Conservation (phyloP, 2,888 invertebrate genomes). For the Nephrotoma appendiculata region DNA sequence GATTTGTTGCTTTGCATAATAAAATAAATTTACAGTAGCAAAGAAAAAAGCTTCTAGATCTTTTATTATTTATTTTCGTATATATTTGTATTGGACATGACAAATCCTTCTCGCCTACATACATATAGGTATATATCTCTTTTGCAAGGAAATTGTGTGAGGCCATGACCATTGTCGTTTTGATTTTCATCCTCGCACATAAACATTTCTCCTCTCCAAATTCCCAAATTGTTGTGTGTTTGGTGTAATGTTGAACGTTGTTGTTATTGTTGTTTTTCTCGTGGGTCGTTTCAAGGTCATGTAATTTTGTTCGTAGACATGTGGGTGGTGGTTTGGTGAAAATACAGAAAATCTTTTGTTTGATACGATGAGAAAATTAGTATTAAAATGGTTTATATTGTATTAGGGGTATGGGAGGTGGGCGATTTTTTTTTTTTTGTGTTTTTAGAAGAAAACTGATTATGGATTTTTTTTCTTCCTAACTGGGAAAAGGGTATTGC, state of each 20-base stretch:
- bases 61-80: not conserved
- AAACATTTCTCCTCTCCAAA: not conserved
- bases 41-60: not conserved
- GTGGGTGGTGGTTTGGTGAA: not conserved
- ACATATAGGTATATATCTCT: not conserved
- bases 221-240: not conserved
- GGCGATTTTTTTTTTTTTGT: not conserved
- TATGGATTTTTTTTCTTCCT: not conserved
- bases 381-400: not conserved
- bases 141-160: not conserved
- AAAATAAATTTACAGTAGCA: not conserved
- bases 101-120: not conserved
- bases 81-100: not conserved
- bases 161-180: not conserved
- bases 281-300: not conserved
- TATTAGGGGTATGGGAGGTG: not conserved
- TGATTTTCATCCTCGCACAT: not conserved
- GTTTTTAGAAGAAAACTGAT: not conserved
- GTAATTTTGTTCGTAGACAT: not conserved
- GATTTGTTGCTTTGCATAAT: not conserved
- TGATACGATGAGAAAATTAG: not conserved
- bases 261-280: not conserved
- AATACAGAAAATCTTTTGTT: not conserved
- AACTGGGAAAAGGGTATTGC: not conserved
- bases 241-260: not conserved